Evolutionary conservation across 64 coral and sea anemone genomes (phyloP), one percentile per base, ranked within the genome.

Genomic region (Pocillopora verrucosa): DNA sequence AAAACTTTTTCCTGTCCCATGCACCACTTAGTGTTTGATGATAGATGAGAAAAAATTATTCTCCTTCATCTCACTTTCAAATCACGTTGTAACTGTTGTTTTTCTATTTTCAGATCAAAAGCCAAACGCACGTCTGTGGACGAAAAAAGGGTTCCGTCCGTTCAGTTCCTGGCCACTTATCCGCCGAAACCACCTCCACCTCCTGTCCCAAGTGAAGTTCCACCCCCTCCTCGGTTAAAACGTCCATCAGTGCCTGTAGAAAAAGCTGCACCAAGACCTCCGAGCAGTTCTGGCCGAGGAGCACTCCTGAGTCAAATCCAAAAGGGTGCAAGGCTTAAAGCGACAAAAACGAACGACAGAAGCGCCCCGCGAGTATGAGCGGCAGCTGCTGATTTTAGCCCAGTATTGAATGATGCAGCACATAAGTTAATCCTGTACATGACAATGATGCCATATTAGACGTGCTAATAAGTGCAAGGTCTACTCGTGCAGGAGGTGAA

Each of bases 321-420:
- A 35, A 86, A 80, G 74, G 90, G 90, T 13, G 34, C 82, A 14
- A 86, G 76, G 13, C 83, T 92, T 5, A 92, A 79, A 58, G 35
- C 65, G 77, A 69, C 90, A 14, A 45, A 57, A 63, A 84, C 61
- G 17, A 87, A 77, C 63, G 90, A 92, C 56, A 92, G 83, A 80
- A 92, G 90, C 36, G 76, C 83, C 17, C 90, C 90, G 4, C 84
- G 76, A 17, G 58, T 92, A 12, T 91, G 72, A 91, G 3, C 34
- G 5, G 13, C 1, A 22, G 38, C 41, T 51, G 41, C 41, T 51
- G 41, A 77, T 77, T 51, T 77, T 77, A 77, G 45, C 3, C 34
- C 22, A 77, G n/a, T 16, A 51, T 51, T 51, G 41, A 51, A 77
- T 77, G 22, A 77, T 56, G 16, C 75, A 22, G n/a, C 22, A 69